These are phyloP conservation scores for Sarcophaga rosellei DNA, from an alignment of 2,888 invertebrate species.

Conservation along the genomic window DNA sequence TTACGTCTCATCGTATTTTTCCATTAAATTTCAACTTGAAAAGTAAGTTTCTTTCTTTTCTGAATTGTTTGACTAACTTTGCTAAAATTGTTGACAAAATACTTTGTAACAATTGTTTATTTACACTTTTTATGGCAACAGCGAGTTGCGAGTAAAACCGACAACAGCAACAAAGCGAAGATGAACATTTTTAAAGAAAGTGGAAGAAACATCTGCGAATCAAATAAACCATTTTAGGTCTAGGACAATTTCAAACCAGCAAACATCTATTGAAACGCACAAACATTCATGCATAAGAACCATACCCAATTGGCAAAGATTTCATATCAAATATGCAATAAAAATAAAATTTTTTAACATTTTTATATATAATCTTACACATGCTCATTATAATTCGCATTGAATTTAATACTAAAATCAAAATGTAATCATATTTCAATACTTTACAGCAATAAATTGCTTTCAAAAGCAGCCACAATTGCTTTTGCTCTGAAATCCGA, in stretches of 20 bases:
- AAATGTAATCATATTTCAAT: too few species aligned
- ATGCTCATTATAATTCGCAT: too few species aligned
- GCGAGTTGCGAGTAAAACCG: conserved; percentile 7
- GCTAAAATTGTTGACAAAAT: conserved; percentile 71
- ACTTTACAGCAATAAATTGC: too few species aligned
- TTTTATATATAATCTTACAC: too few species aligned
- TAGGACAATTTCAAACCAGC: conserved; percentile 54
- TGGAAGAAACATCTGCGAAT: conserved; percentile 3
- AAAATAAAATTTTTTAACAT: too few species aligned
- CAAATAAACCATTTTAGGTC: conserved; percentile 60
- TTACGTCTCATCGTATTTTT: conserved; percentile 39
- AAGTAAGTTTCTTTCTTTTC: conserved; percentile 59
- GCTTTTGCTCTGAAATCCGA: too few species aligned
- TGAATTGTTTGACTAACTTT: conserved; percentile 67
- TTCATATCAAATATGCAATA: background rate
- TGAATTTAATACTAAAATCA: too few species aligned
- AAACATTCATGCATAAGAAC: background rate
- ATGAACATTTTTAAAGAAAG: background rate
- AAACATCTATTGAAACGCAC: background rate
- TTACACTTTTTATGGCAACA: conserved; percentile 68
- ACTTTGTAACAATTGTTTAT: conserved; percentile 72
- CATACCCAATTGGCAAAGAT: background rate
- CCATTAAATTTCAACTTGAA: conserved; percentile 60
- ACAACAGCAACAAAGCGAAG: background rate
- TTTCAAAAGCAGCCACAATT: too few species aligned